Evolutionary conservation across 2,113 vertebrate genomes (phyloP), one percentile per base, ranked within the genome.

Genomic region (Dicentrarchus labrax): DNA sequence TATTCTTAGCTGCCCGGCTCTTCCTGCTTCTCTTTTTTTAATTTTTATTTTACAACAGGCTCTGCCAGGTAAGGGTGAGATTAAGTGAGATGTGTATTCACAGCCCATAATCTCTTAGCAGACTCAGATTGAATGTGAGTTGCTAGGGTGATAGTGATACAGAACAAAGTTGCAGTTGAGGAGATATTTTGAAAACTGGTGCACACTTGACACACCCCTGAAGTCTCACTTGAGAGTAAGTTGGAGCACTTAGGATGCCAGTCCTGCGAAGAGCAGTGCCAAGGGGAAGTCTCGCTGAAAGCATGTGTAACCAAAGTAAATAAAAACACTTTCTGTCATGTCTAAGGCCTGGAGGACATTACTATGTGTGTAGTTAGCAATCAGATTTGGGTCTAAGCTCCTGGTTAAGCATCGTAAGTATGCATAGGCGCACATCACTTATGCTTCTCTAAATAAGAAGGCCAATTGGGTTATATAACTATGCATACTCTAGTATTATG

Each of bases 1-100:
- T 94, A 94, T 94, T 93, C 87, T 91, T 93, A 90, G 93, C 36
- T 48, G 21, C 47, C 30, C 2, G 13, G 48, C 78, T 80, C 61
- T 24, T 4, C 4, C 4, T 47, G 3, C 13, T 22, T 69, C 60
- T 39, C 12, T 59, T 24, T n/a, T 39, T 21, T 59, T 30, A 24
- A 65, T 80, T 65, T 64, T 59, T 30, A 24, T 68, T 80, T 65
- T 64, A 62, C 41, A n/a, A 61, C 53, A 60, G 19, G 38, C 68
- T 78, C 67, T 54, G 59, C 60, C 82, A 88, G 72, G 66, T 87
- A 65, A 82, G 62, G 67, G 16, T 61, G 68, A 82, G 91, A 77
- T 90, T 91, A 30, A 30, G 30, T 30, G 30, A 30, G 30, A 30
- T 30, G 30, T 30, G 30, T 30, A 30, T 30, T 71, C 68, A 60